Evolutionary conservation across 1,140 invertebrate genomes (phyloP), one percentile per base, ranked within the genome.

Genomic region (Drosophila setifemur): DNA sequence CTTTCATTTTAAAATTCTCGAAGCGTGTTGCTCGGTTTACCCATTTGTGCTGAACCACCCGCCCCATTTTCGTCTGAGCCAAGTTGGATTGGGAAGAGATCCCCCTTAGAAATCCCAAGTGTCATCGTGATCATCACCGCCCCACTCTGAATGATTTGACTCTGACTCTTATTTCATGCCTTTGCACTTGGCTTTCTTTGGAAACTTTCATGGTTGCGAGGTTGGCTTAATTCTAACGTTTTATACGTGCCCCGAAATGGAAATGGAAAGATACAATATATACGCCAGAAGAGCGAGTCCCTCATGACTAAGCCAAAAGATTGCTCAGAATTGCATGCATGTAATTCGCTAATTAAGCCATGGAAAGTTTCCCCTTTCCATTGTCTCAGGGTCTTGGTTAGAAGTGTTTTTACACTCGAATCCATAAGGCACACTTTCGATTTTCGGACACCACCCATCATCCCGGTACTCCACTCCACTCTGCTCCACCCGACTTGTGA

Each of bases 1-100:
- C 81, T 86, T 86, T 86, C 81, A 86, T 86, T 86, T 86, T 76
- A 81, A 86, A 75, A 85, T 85, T 85, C 81, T 85, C 78, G 53
- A 67, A 79, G 66, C 74, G 73, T 73, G 58, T 72, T 54, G 57
- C 45, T 33, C 35, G 2, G n/a, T n/a, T n/a, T n/a, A n/a, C n/a
- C n/a, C n/a, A n/a, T n/a, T n/a, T n/a, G n/a, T n/a, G 14, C 11
- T 6, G 21, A 16, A 16, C 12, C 19, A 14, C 11, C 71, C 48
- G 44, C 39, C 72, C 44, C 39, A 58, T 60, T 43, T 47, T 61
- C 47, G 31, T 14, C 7, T 26, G 18, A 52, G 28, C 33, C 33
- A 31, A 48, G 35, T 45, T 64, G 40, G 75, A 61, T 35, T 57
- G 19, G 50, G 18, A 55, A 40, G 11, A 52, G 54, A 58, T 45